phyloP scores from a whole-genome alignment of 2,888 invertebrate species.

The Nemotelus pantherinus region DNA sequence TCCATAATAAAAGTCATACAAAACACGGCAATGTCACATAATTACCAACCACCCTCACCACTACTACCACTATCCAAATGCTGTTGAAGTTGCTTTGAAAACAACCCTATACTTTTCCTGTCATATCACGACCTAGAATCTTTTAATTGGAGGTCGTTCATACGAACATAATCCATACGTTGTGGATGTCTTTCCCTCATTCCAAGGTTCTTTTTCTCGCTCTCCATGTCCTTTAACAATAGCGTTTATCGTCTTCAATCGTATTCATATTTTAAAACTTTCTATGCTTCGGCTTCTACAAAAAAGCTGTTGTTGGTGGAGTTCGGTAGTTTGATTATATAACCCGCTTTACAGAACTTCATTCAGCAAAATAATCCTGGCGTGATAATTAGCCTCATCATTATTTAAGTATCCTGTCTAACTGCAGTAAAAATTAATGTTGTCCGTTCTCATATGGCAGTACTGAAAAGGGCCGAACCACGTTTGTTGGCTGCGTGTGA shows the following conservation, averaged over 20 bases:
- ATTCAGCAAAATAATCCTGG: background rate
- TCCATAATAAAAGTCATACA: too few species aligned
- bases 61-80: too few species aligned
- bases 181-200: background rate
- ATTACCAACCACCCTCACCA: too few species aligned
- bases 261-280: constrained; percentile 43
- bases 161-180: constrained; percentile 55
- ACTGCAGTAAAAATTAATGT: background rate
- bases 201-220: background rate
- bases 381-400: constrained; percentile 29
- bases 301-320: too few species aligned
- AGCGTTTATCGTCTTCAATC: constrained; percentile 37
- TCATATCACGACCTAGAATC: constrained; percentile 1
- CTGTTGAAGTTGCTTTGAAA: too few species aligned
- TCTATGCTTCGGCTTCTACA: too few species aligned
- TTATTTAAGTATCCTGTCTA: constrained; percentile 21
- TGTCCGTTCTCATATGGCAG: background rate
- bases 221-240: constrained; percentile 12
- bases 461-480: background rate
- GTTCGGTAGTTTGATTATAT: too few species aligned
- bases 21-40: too few species aligned
- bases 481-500: too few species aligned
- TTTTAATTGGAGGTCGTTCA: constrained; percentile 57
- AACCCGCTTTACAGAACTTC: too few species aligned
- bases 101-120: too few species aligned